Base-by-base conservation (phyloP, 2,113 vertebrate genomes). In the Petrocephalus microphthalmus region DNA sequence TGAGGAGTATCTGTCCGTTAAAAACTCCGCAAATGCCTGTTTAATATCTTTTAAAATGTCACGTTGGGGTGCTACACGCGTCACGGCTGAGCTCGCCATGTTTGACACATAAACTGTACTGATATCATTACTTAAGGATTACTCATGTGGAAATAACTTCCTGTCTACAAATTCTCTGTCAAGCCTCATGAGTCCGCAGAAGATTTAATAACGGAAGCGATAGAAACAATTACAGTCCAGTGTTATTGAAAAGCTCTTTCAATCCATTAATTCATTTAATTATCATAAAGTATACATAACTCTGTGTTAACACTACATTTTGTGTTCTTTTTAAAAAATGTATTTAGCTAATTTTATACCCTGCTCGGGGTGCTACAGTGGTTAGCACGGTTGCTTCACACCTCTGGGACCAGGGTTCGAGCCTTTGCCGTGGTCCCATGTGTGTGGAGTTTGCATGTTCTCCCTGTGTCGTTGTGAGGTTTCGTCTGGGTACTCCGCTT, bases 211-310 rank as follows among this genome's bases (percentile, higher is more conserved):
- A n/a, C 49, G 0, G 49, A 29, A 49, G 51, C 10, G 22, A 25
- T n/a, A 19, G 4, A 47, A 83, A 83, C 81, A 83, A 22, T 22
- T n/a, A 84, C 49, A 25, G 82, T 51, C 82, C 82, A 52, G 82
- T 52, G 52, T 84, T 84, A 49, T 84, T 84, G 47, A 84, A 84
- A 84, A 84, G 82, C 10, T 25, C 45, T 52, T 84, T 84, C 49
- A 15, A 22, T 52, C 19, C 47, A 52, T 84, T 84, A 84, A 84
- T 84, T 84, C 22, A 84, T 84, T 51, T 84, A 83, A 49, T 83
- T 83, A 51, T 51, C 47, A 84, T 84, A 84, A 84, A 84, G 82
- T 42, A 84, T 22, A n/a, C 7, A 45, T 84, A 51, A 51, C 47
- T 83, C 20, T 71, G 64, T 84, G 51, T 52, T 84, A 84, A 45